Conservation (phyloP, 2,113 vertebrate genomes). For the Corydoras sp. region DNA sequence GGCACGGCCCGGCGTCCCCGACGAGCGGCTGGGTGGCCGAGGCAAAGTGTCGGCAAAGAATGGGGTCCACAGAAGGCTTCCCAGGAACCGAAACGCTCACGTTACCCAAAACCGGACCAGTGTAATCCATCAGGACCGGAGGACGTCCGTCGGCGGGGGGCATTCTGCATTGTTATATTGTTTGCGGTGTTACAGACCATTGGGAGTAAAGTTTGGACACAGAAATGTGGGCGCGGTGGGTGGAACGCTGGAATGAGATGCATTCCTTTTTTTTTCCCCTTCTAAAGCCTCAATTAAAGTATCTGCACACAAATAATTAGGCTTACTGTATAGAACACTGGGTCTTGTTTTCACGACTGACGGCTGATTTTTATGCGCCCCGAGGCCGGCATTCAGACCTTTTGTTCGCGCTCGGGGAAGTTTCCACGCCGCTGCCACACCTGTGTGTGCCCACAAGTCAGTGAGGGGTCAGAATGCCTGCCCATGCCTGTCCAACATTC, state of each 20-base stretch:
- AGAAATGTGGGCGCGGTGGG: constrained; percentile 1
- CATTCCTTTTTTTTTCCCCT: background rate
- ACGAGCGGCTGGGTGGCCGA: constrained; percentile 36
- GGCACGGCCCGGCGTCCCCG: constrained; percentile 37
- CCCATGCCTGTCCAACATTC: constrained; percentile 44
- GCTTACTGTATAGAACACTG: background rate
- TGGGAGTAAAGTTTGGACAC: background rate
- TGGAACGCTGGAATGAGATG: background rate
- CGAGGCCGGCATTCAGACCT: constrained; percentile 24
- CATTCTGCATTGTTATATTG: constrained; percentile 38
- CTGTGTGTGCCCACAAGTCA: constrained; percentile 46
- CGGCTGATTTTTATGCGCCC: constrained; percentile 29
- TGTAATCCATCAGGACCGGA: constrained; percentile 14
- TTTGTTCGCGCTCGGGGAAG: constrained; percentile 31
- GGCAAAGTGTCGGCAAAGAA: constrained; percentile 39
- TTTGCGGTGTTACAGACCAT: background rate
- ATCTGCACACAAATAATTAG: constrained; percentile 12
- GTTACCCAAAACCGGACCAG: background rate
- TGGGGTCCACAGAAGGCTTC: constrained; percentile 17
- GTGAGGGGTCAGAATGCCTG: constrained; percentile 42
- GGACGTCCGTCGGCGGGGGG: constrained; percentile 9
- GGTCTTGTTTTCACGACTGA: constrained; percentile 2
- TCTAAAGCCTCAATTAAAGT: background rate
- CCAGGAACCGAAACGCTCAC: background rate
- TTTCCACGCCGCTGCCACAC: constrained; percentile 35